A percentile compares a stretch with the other conserved stretches of the same genome.
phyloP scores from a whole-genome alignment of 2,888 invertebrate genomes.

The Didymodactylos carnosus region DNA sequence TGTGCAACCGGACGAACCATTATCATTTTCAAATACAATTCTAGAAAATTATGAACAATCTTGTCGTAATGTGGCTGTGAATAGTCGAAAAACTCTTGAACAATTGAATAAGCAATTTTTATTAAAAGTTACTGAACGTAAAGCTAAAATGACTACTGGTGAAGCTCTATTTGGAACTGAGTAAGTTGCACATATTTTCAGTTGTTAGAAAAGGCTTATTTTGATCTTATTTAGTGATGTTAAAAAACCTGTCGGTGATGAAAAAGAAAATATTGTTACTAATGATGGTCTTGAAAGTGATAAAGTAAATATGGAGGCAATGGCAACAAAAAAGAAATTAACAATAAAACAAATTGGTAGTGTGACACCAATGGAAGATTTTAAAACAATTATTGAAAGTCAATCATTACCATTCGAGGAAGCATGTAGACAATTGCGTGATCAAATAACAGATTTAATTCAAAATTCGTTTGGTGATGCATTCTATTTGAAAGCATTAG shows the following conservation, averaged over 20 bases:
- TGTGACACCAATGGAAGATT: slow-evolving; percentile 45
- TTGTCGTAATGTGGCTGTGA: not conserved
- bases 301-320: too few species aligned
- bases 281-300: too few species aligned
- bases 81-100: not conserved
- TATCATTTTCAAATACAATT: slow-evolving; percentile 1
- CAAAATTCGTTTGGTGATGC: not conserved
- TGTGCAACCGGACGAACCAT: not conserved
- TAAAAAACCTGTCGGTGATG: slow-evolving; percentile 3
- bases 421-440: not conserved
- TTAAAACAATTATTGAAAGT: slow-evolving; percentile 24
- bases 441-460: not conserved
- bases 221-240: slow-evolving; percentile 25
- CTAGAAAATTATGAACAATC: not conserved
- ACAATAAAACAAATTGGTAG: slow-evolving; percentile 39
- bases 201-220: slow-evolving; percentile 25
- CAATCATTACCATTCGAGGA: not conserved
- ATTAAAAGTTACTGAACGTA: not conserved
- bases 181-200: too few species aligned
- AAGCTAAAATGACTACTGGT: slow-evolving; percentile 8
- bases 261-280: not conserved
- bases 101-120: not conserved
- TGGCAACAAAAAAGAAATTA: slow-evolving; percentile 4
- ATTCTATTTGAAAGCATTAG: not conserved
- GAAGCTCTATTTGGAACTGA: slow-evolving; percentile 21